Evolutionary conservation across 2,113 vertebrate genomes (phyloP), one percentile per base, ranked within the genome.

Genomic region (Indri indri): DNA sequence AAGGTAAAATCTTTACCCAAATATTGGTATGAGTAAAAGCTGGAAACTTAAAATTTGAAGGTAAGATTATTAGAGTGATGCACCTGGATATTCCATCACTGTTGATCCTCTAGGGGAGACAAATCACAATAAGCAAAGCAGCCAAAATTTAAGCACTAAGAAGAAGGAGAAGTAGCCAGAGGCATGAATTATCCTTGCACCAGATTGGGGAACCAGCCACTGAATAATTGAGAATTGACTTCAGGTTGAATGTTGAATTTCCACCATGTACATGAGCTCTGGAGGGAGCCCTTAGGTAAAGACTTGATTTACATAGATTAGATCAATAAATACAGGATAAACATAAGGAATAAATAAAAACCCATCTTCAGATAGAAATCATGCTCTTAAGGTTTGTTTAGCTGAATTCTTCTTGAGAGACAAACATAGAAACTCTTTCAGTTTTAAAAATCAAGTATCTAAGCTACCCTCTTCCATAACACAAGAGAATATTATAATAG

Each of bases 171-270:
- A 54, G 20, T 45, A 77, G 61, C 59, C 76, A 88, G 54, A 68
- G 18, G 59, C 71, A 92, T 63, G 52, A 88, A 88, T 94, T 59
- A 79, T 94, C 52, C 68, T 61, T 59, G 12, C 18, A 34, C 22
- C 57, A 3, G 47, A 76, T 7, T 88, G 13, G 61, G 25, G 40
- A 68, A 65, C 22, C n/a, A 91, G 13, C 32, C 20, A 40, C 23
- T 95, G 63, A 95, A 95, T 96, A 93, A 95, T 3, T 88, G 94
- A 97, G n/a, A 84, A 86, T 27, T 93, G 54, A 96, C 85, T 95
- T 95, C 74, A 83, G 40, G n/a, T 85, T 91, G 79, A 96, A 96
- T 68, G 52, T 59, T 94, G 65, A 90, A 66, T 95, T 94, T 96
- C 40, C 8, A 90, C 42, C 63, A 16, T 52, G 40, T 57, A 2